Conservation (phyloP, 2,888 invertebrate genomes). For the Tetranychus piercei region DNA sequence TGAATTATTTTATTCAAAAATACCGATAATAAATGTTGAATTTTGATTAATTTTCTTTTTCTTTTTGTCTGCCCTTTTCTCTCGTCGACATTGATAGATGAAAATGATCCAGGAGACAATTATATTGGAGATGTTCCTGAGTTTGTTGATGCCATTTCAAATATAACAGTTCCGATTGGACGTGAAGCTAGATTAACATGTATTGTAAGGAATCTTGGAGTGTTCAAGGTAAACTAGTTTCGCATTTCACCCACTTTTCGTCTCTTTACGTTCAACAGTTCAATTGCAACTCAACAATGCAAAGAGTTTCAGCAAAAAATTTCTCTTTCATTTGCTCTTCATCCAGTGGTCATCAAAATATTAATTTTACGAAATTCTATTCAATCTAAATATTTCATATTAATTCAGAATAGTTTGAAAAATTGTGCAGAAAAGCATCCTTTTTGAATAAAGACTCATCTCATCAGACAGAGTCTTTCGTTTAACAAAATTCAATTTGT, state of each 20-base stretch:
- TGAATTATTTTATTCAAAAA: neutral
- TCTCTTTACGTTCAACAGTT: neutral
- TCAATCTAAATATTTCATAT: too few species aligned
- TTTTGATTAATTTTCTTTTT: neutral
- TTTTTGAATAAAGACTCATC: too few species aligned
- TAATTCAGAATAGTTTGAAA: too few species aligned
- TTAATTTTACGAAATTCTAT: too few species aligned
- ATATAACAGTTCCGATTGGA: conserved; percentile 11
- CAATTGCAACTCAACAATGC: too few species aligned
- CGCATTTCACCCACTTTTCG: neutral
- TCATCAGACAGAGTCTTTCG: too few species aligned
- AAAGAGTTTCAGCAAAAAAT: too few species aligned
- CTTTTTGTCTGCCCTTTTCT: neutral
- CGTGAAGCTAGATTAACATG: conserved; percentile 10
- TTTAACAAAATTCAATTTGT: too few species aligned
- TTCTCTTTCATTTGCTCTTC: too few species aligned
- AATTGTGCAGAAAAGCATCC: too few species aligned
- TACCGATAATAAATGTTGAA: neutral
- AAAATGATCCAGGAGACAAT: neutral
- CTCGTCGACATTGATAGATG: neutral
- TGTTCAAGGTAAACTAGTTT: neutral
- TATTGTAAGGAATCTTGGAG: conserved; percentile 4
- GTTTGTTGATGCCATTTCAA: conserved; percentile 9
- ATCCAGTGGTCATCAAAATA: too few species aligned
- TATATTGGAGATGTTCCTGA: conserved; percentile 1